Conservation (phyloP, 2,888 invertebrate species). For the Spisula subtruncata region DNA sequence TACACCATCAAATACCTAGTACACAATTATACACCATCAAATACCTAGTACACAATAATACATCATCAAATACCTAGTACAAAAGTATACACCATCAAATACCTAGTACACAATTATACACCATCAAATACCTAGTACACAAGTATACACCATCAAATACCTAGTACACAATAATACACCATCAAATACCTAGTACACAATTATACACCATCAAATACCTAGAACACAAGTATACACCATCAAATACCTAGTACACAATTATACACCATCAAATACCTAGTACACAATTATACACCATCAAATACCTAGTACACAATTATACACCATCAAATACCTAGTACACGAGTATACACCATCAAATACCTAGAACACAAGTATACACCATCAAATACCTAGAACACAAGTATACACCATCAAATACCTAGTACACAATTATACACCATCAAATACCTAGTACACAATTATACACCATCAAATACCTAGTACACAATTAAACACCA, state of each 20-base stretch:
- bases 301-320: slow-evolving; percentile 82
- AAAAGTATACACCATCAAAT: slow-evolving; percentile 88
- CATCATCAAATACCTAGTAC: slow-evolving; percentile 89
- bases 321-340: slow-evolving; percentile 89
- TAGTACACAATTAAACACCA: slow-evolving; percentile 89
- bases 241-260: slow-evolving; percentile 84
- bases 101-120: slow-evolving; percentile 88
- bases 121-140: slow-evolving; percentile 88
- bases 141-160: slow-evolving; percentile 89
- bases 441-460: slow-evolving; percentile 85
- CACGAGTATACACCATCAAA: slow-evolving; percentile 88
- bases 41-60: slow-evolving; percentile 79
- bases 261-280: slow-evolving; percentile 89
- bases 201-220: too few relatives aligned
- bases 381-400: slow-evolving; percentile 89
- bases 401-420: slow-evolving; percentile 89
- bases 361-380: slow-evolving; percentile 82
- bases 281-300: slow-evolving; percentile 89
- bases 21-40: too few relatives aligned
- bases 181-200: slow-evolving; percentile 85
- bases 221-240: too few relatives aligned
- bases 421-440: slow-evolving; percentile 89
- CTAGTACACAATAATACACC: slow-evolving; percentile 89
- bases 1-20: too few relatives aligned
- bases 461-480: slow-evolving; percentile 89